A percentile compares a stretch with the other conserved stretches of the same genome.
phyloP scores from a whole-genome alignment of 2,888 invertebrate genomes.

The Arge pagana region DNA sequence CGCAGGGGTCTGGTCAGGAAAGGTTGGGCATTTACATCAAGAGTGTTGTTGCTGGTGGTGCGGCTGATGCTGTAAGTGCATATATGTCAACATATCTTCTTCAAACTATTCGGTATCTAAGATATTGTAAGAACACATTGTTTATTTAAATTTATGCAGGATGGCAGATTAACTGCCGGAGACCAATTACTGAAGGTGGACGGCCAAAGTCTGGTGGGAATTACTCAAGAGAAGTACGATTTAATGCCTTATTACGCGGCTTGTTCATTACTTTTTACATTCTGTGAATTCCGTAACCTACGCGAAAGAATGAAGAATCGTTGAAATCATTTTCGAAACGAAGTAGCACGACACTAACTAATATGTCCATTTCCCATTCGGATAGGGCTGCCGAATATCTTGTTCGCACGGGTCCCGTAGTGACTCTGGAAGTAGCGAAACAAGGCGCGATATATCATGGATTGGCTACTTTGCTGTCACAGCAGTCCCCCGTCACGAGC shows the following conservation, averaged over 20 bases:
- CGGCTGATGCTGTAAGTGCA: constrained; percentile 76
- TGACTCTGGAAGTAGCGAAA: constrained; percentile 94
- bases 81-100: no score
- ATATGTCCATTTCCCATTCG: constrained; percentile 18
- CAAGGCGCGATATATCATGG: constrained; percentile 98
- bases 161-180: constrained; percentile 93
- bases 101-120: neutral
- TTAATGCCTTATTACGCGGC: constrained; percentile 1
- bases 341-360: neutral
- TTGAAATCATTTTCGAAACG: no score
- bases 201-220: constrained; percentile 88
- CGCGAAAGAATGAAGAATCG: no score
- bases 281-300: no score
- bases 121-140: neutral
- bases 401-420: constrained; percentile 91
- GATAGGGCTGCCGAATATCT: constrained; percentile 92
- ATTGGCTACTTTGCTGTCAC: constrained; percentile 87
- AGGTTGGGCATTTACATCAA: constrained; percentile 97
- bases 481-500: constrained; percentile 83
- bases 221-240: constrained; percentile 69
- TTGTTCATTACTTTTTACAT: neutral
- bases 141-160: constrained; percentile 59
- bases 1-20: constrained; percentile 75
- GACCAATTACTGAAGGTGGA: constrained; percentile 97
- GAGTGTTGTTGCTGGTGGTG: constrained; percentile 94